Base-by-base conservation (phyloP, 2,888 invertebrate genomes). In the Melinaea menophilus region DNA sequence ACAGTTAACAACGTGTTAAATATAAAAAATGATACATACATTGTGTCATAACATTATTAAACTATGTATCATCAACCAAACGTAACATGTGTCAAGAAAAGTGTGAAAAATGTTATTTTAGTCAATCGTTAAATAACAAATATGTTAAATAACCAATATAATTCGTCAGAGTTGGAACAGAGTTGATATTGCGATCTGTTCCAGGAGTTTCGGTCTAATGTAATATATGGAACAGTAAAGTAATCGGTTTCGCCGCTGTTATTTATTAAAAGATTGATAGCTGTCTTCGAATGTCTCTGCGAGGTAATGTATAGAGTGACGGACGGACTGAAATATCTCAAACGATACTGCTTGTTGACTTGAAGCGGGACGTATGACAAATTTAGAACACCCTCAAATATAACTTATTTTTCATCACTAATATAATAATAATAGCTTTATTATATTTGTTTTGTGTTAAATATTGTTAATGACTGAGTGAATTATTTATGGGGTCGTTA, bases 221-320 rank as follows among this genome's bases (percentile, higher is more conserved):
- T 13, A 46, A 46, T 54, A 37, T 47, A 54, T 45, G 31, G 46
- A 59, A 58, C 35, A 58, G 65, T 22, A 55, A 11, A 46, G 67
- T 70, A 73, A 73, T 63, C 70, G 71, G 67, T 71, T 64, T 57
- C 54, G 56, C 61, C 62, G 65, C 72, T 72, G 84, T 86, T 86
- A 88, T 88, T 88, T 88, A 86, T 86, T 84, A 81, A 80, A 82
- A 88, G 88, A 89, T 89, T 88, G 84, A 90, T 88, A 79, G 82
- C 78, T 82, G 86, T 88, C 85, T 85, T 86, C 85, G 81, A 79
- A 82, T 88, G 88, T 88, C 86, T 84, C 80, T 85, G 79, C 75
- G 78, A 79, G 80, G 78, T 80, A 82, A 84, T 76, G 79, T 84
- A 81, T 75, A 82, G 75, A 77, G 69, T 74, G 77, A 81, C 78